phyloP scores from a whole-genome alignment of 2,888 invertebrate species.

The Macrosiphum euphorbiae region DNA sequence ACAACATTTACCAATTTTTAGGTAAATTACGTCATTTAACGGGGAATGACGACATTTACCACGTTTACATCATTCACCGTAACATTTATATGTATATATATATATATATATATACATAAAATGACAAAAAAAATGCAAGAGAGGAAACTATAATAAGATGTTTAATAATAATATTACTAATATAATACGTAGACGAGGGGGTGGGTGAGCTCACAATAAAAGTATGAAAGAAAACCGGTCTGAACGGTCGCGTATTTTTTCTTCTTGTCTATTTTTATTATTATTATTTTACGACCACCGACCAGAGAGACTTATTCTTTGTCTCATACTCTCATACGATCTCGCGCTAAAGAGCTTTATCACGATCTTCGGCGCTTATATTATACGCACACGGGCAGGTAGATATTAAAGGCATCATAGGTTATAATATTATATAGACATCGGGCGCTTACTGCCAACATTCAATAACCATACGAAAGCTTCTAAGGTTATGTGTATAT shows the following conservation, averaged over 20 bases:
- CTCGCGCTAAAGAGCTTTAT: neutral
- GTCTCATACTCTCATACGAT: neutral
- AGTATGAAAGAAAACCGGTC: neutral
- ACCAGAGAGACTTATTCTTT: neutral
- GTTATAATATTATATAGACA: neutral
- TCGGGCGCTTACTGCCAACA: neutral
- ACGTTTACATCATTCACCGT: too few species aligned
- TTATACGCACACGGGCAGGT: neutral
- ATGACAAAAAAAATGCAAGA: neutral
- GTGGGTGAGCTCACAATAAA: neutral
- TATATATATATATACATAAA: neutral
- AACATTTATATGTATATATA: too few species aligned
- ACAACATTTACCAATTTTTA: too few species aligned
- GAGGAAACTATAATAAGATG: neutral
- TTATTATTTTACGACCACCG: slow-evolving; percentile 1
- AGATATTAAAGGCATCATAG: neutral
- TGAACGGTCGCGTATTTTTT: neutral
- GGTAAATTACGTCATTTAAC: too few species aligned
- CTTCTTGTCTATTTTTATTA: neutral
- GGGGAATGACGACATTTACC: too few species aligned
- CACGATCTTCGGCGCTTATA: neutral
- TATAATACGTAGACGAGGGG: neutral
- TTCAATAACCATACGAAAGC: neutral
- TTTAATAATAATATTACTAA: neutral
- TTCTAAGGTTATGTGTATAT: neutral